These are phyloP conservation scores for Anguilla megastoma DNA, from an alignment of 2,797 vertebrate genomes.

Conservation along the genomic window DNA sequence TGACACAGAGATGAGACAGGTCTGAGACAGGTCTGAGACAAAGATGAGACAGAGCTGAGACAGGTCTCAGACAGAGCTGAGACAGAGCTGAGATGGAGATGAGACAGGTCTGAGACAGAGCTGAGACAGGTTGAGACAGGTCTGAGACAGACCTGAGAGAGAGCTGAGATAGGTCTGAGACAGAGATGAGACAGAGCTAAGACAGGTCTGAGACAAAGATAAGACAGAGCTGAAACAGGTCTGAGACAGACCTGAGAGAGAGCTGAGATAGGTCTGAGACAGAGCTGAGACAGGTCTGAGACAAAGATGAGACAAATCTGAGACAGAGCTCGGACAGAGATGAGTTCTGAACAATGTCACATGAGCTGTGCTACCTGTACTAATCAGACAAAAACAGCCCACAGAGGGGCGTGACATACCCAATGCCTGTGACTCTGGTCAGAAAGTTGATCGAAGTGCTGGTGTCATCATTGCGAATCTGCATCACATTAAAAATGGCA, in stretches of 20 bases:
- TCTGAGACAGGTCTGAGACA: too few relatives aligned
- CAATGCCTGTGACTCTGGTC: conserved; percentile 94
- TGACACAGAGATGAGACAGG: too few relatives aligned
- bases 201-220: not conserved
- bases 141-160: too few relatives aligned
- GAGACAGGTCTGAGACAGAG: too few relatives aligned
- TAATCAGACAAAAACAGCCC: not conserved
- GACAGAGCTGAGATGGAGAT: too few relatives aligned
- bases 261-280: too few relatives aligned
- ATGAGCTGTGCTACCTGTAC: not conserved
- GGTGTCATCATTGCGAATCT: conserved; percentile 96
- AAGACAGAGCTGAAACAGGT: conserved; percentile 31
- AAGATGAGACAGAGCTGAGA: too few relatives aligned
- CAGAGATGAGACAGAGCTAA: not conserved
- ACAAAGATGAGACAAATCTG: conserved; percentile 42
- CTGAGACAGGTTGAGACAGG: too few relatives aligned
- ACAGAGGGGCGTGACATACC: conserved; percentile 67
- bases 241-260: too few relatives aligned
- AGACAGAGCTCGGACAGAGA: not conserved
- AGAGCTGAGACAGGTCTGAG: too few relatives aligned
- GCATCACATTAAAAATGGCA: conserved; percentile 21
- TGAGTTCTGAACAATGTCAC: not conserved
- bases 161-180: too few relatives aligned
- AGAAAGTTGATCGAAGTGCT: conserved; percentile 94
- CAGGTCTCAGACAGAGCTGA: too few relatives aligned